Evolutionary conservation across 2,797 vertebrate genomes (phyloP).

Genomic region (Typhlichthys subterraneus): DNA sequence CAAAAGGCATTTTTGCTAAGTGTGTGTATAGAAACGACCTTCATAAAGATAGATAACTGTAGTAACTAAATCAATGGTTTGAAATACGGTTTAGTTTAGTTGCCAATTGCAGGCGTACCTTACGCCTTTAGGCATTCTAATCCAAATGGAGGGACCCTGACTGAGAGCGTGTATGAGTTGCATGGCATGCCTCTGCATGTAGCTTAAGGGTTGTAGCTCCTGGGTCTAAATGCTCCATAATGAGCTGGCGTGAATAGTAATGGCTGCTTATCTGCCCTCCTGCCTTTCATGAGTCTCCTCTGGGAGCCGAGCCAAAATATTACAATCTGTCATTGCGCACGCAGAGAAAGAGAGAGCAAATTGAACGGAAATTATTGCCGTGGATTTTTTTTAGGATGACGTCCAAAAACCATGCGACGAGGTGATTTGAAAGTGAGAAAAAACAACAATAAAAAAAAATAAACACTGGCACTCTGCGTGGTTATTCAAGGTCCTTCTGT

Average conservation of each 20-base stretch:
- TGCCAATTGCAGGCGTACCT: conserved; percentile 26
- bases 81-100: conserved; percentile 17
- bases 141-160: conserved; percentile 18
- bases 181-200: conserved; percentile 32
- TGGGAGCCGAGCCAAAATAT: conserved; percentile 76
- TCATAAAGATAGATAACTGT: conserved; percentile 10
- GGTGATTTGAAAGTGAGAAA: conserved; percentile 74
- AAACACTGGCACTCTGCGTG: conserved; percentile 42
- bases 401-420: conserved; percentile 63
- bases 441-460: conserved; percentile 27
- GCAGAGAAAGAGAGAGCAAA: conserved; percentile 63
- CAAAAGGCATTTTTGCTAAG: conserved; percentile 3
- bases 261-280: conserved; percentile 74
- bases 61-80: conserved; percentile 22
- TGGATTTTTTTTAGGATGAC: conserved; percentile 66
- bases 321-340: conserved; percentile 76
- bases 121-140: background rate
- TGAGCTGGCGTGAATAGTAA: conserved; percentile 73
- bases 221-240: conserved; percentile 72
- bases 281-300: conserved; percentile 69
- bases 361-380: conserved; percentile 76
- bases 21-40: conserved; percentile 2
- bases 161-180: conserved; percentile 27
- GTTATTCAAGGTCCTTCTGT: conserved; percentile 68
- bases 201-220: conserved; percentile 50